Evolutionary conservation across 2,888 invertebrate species (phyloP).

Genomic region (Scaptomyza flava): DNA sequence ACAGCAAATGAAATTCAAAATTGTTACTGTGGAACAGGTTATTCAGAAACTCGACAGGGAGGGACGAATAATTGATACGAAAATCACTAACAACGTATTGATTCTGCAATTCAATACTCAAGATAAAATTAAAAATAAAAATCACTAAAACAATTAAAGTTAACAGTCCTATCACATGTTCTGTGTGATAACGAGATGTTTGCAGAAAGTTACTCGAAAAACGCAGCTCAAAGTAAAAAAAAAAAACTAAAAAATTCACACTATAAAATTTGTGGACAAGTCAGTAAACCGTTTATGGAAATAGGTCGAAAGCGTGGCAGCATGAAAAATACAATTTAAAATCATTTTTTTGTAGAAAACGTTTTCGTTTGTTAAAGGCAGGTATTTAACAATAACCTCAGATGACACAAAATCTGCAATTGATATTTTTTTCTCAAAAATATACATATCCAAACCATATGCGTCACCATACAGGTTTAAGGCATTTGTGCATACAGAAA

Average conservation of each 20-base stretch:
- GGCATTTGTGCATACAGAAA: not conserved
- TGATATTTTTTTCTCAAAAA: not conserved
- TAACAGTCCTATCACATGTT: not conserved
- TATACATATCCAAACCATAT: not conserved
- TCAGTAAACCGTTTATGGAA: too few relatives aligned
- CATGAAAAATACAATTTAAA: not conserved
- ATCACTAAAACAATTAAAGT: not conserved
- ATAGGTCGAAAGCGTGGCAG: not conserved
- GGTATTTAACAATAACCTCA: not conserved
- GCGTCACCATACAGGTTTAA: not conserved
- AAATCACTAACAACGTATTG: slow-evolving; percentile 7
- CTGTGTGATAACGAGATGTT: not conserved
- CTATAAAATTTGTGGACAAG: too few relatives aligned
- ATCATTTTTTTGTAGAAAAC: not conserved
- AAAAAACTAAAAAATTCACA: too few relatives aligned
- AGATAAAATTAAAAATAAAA: slow-evolving; percentile 5
- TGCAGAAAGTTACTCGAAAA: too few relatives aligned
- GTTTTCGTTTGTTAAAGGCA: not conserved
- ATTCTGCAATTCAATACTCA: not conserved
- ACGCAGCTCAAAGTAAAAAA: too few relatives aligned
- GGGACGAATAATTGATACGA: slow-evolving; percentile 24
- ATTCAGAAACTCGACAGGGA: slow-evolving; percentile 6
- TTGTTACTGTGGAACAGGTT: slow-evolving; percentile 40
- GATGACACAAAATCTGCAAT: not conserved
- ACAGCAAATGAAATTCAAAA: slow-evolving; percentile 20